Evolutionary conservation across 2,888 invertebrate genomes (phyloP), one percentile per base, ranked within the genome.

Genomic region (Oxystoma pomonae): DNA sequence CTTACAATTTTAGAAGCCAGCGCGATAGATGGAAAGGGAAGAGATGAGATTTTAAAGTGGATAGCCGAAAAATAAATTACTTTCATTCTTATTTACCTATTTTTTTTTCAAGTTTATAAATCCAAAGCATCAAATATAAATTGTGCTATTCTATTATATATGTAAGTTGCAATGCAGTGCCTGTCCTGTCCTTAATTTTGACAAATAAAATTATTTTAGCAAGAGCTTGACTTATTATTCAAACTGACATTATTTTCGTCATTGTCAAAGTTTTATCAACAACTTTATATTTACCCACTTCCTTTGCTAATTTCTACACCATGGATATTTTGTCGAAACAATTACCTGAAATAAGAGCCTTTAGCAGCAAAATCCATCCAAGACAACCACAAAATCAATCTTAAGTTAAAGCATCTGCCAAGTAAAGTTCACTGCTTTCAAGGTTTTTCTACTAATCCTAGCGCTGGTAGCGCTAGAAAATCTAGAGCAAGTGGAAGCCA

Each of bases 1-100:
- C 85, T 91, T 0, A 84, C 83, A 1, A 83, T 92, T 51, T 80
- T 90, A 1, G 92, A 93, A 80, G 87, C 89, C 0, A 90, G 92
- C 62, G 90, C 91, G 0, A 85, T 91, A 53, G 86, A 84, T 12
- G 90, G 88, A 0, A 85, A 85, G 65, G 93, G 93, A 0, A 80
- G 90, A 1, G 86, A 87, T 21, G 83, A 85, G 62, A 83, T 93
- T 55, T 82, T 87, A 60, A 81, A 85, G 55, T 90, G 89, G 89
- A 70, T 81, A 63, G 72, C 65, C 1, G 55, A 60, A 19, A 35
- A 35, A 35, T 35, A 35, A n/a, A n/a, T n/a, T n/a, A n/a, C n/a
- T n/a, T n/a, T n/a, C n/a, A n/a, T n/a, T n/a, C n/a, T n/a, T n/a
- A n/a, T n/a, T n/a, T n/a, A n/a, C n/a, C n/a, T n/a, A n/a, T n/a